phyloP scores from a whole-genome alignment of 2,797 vertebrate genomes.

The Danio kyathit region DNA sequence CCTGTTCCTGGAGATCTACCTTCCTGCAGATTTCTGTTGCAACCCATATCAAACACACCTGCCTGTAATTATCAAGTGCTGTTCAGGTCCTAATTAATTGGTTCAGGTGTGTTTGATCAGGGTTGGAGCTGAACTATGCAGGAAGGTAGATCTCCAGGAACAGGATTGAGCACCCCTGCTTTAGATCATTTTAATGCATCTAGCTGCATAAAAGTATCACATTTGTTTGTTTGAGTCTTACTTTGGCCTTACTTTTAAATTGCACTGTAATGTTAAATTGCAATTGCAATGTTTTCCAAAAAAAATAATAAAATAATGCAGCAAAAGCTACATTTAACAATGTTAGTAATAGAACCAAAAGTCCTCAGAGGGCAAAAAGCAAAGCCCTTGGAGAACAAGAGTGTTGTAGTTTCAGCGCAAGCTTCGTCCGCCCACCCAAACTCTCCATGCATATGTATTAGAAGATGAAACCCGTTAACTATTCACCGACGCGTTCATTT shows the following conservation, averaged over 20 bases:
- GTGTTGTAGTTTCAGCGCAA: constrained; percentile 20
- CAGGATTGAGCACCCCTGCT: too few relatives aligned
- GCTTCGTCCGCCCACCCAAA: constrained; percentile 27
- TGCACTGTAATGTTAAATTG: not conserved
- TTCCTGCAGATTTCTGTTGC: too few relatives aligned
- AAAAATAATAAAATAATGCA: not conserved
- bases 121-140: too few relatives aligned
- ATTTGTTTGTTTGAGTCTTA: not conserved
- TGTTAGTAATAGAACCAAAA: not conserved
- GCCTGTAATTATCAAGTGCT: too few relatives aligned
- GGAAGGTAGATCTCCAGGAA: too few relatives aligned
- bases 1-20: too few relatives aligned
- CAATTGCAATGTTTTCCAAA: too few relatives aligned
- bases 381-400: constrained; percentile 36
- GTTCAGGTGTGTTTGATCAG: too few relatives aligned
- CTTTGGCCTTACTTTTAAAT: not conserved
- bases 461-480: constrained; percentile 60
- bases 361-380: not conserved
- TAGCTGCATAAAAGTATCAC: too few relatives aligned
- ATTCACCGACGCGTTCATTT: constrained; percentile 59
- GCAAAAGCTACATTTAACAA: not conserved
- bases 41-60: too few relatives aligned
- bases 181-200: too few relatives aligned
- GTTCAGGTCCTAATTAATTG: too few relatives aligned
- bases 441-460: constrained; percentile 66